A percentile compares a stretch with the other conserved stretches of the same genome.
Evolutionary conservation across 1,140 invertebrate species (phyloP).

Genomic region (Neodiprion virginianus): DNA sequence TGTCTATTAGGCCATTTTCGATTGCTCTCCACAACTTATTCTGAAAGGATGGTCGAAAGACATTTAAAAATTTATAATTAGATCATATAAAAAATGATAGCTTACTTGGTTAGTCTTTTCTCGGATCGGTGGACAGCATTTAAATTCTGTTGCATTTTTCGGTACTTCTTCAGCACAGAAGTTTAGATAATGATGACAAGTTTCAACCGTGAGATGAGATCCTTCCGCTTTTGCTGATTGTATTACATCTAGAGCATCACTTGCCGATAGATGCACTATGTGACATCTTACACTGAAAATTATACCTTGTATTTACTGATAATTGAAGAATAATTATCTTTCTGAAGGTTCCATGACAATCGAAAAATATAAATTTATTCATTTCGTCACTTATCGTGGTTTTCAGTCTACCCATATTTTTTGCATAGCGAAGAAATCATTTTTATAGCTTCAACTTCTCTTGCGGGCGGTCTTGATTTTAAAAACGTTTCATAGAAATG

Average conservation of each 20-base stretch:
- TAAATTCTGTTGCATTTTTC: conserved; percentile 69
- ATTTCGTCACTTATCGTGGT: neutral
- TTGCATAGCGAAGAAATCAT: conserved; percentile 65
- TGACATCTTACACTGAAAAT: conserved; percentile 68
- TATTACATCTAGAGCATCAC: conserved; percentile 62
- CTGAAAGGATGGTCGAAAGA: conserved; percentile 49
- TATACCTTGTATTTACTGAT: conserved; percentile 17
- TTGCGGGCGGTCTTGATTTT: conserved; percentile 67
- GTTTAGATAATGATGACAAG: conserved; percentile 77
- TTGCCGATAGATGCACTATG: conserved; percentile 76
- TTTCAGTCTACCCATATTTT: conserved; percentile 63
- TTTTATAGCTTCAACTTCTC: conserved; percentile 73
- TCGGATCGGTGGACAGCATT: conserved; percentile 77
- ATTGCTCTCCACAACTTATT: conserved; percentile 70
- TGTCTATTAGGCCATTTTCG: conserved; percentile 63
- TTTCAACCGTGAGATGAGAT: conserved; percentile 69
- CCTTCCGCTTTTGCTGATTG: conserved; percentile 54
- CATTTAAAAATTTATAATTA: conserved; percentile 13
- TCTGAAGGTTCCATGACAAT: conserved; percentile 12
- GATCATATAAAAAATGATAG: conserved; percentile 18
- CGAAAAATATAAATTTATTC: conserved; percentile 11
- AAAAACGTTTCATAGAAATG: conserved; percentile 71
- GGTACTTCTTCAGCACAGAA: conserved; percentile 70
- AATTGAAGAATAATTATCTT: conserved; percentile 11
- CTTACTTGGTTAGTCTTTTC: conserved; percentile 65